Evolutionary conservation across 2,888 invertebrate species (phyloP), one percentile per base, ranked within the genome.

Genomic region (Omphaloscelis lunosa): DNA sequence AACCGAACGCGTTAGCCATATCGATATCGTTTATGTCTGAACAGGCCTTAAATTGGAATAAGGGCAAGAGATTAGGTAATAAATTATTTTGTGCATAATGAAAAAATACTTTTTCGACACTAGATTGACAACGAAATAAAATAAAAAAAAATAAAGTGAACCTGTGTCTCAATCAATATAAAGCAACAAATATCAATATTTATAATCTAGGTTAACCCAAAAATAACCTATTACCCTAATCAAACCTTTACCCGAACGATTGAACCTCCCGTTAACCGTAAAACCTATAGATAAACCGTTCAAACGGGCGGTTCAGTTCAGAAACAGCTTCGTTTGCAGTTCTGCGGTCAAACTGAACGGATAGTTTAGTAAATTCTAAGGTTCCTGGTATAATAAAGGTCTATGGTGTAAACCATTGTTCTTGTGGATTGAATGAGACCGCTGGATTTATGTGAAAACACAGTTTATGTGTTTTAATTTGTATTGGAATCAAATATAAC

Each of bases 261-360:
- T 70, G 70, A 53, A 71, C 61, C 41, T n/a, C 1, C 17, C 34
- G 62, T 56, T 41, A 59, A 75, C 79, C 79, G 23, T 65, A 58
- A 11, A 45, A 70, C 56, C 51, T 48, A 63, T 39, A 62, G 41
- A 74, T 58, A 66, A 51, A n/a, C n/a, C 41, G 20, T 56, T 8
- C 27, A 68, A 80, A 70, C 12, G 11, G 27, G 45, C 51, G 58
- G 74, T 62, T 70, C 15, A 2, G n/a, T 69, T 70, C 23, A 27
- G 29, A 51, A 69, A 73, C 73, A 7, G 62, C 53, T 70, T 53
- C 70, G 62, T 83, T 82, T 75, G 67, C 74, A 61, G 34, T 71
- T 75, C 20, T 71, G 80, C 34, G 82, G 82, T 82, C 9, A 48
- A 34, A 73, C 51, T n/a, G 56, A 65, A 58, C 11, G 45, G 56